A percentile compares a stretch with the other conserved stretches of the same genome.
These are phyloP conservation scores for Hydropsyche betteni DNA, from an alignment of 2,888 invertebrate species.

Conservation along the genomic window DNA sequence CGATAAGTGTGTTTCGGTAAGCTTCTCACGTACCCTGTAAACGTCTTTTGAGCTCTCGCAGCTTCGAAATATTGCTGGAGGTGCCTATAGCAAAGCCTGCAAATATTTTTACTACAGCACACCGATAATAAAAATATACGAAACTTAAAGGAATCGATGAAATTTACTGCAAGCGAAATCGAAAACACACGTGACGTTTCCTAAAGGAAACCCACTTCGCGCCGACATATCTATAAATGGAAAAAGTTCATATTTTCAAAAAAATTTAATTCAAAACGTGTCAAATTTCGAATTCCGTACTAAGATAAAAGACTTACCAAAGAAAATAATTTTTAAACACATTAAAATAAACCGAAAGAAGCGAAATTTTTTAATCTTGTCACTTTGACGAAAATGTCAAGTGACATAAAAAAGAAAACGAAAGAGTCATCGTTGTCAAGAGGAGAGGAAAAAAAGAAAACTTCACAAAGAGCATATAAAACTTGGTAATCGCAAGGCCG, in stretches of 20 bases:
- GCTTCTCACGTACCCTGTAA: constrained; percentile 45
- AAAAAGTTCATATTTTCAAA: not conserved
- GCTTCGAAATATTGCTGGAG: constrained; percentile 44
- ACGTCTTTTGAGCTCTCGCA: constrained; percentile 45
- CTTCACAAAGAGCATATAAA: constrained; percentile 42
- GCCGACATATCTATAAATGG: not conserved
- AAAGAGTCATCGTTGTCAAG: constrained; percentile 9
- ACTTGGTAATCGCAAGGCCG: constrained; percentile 38
- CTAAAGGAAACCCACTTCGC: not conserved
- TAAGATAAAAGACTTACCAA: not conserved
- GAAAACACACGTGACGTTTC: too few relatives aligned
- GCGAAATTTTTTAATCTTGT: not conserved
- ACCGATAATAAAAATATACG: constrained; percentile 40
- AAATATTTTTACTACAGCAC: constrained; percentile 38
- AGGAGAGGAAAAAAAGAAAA: constrained; percentile 27
- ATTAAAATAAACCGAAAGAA: not conserved
- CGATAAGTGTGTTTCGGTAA: constrained; percentile 38
- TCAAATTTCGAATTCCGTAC: not conserved
- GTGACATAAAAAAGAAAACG: not conserved
- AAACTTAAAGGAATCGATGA: constrained; percentile 34
- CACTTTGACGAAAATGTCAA: too few relatives aligned
- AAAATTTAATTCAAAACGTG: not conserved
- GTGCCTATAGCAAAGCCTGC: constrained; percentile 37
- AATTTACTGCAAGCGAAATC: constrained; percentile 14
- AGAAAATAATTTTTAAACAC: constrained; percentile 7